phyloP scores from a whole-genome alignment of 2,113 vertebrate species.

The Austrofundulus limnaeus region DNA sequence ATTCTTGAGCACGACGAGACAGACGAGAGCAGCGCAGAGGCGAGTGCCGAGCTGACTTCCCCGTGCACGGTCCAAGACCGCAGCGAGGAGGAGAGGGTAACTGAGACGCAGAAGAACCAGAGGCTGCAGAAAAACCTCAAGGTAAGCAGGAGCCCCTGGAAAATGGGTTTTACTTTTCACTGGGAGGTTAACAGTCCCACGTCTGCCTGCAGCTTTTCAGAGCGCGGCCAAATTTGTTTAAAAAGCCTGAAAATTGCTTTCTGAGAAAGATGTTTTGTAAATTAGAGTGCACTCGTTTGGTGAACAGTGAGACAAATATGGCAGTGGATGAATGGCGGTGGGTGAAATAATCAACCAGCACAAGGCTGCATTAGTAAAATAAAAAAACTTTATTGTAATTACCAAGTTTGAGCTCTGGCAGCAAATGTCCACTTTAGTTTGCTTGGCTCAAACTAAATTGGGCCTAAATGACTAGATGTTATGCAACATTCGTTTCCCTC shows the following conservation, averaged over 20 bases:
- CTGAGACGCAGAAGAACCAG: constrained; percentile 94
- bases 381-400: not conserved
- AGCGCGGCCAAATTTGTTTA: constrained; percentile 12
- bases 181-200: constrained; percentile 5
- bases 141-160: constrained; percentile 70
- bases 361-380: not conserved
- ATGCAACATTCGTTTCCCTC: not conserved
- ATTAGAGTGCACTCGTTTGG: constrained; percentile 8
- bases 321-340: not conserved
- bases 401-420: not conserved
- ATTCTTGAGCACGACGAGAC: constrained; percentile 91
- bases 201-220: constrained; percentile 5
- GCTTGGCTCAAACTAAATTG: not conserved
- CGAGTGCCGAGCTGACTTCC: constrained; percentile 88
- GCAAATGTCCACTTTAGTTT: not conserved
- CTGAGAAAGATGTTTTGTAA: constrained; percentile 15
- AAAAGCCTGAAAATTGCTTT: constrained; percentile 9
- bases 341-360: not conserved
- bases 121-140: constrained; percentile 93
- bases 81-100: constrained; percentile 92
- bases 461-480: not conserved
- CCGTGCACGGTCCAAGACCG: constrained; percentile 89
- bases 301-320: constrained; percentile 7
- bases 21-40: constrained; percentile 92
- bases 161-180: not conserved